Base-by-base conservation (phyloP, 2,888 invertebrate genomes). In the Gymnosoma rotundatum region DNA sequence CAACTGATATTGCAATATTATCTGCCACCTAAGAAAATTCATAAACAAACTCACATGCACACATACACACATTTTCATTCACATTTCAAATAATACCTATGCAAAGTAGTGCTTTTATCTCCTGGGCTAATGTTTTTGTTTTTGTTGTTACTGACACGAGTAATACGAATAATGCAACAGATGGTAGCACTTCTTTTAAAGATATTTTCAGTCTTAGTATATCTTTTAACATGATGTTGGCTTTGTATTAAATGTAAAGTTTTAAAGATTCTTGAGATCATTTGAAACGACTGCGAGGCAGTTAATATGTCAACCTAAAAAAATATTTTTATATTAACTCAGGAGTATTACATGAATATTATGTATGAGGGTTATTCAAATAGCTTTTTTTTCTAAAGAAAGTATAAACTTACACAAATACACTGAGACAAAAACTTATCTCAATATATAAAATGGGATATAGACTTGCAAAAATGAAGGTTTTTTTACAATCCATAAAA, bases 271-370 rank as follows among this genome's bases (percentile, higher is more conserved):
- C 18, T 60, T 8, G 16, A 58, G 64, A 36, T 72, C 50, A 2
- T 38, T 45, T 50, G 54, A 45, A 63, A 74, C 63, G 18, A 18
- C 52, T 50, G 64, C 64, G 36, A 78, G 63, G n/a, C 54, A 78
- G 73, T 78, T 67, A 69, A 69, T 76, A 78, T 72, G 67, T 38
- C 63, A 66, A 67, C 64, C 64, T 42, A 20, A 18, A 66, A 74
- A 74, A 32, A 52, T 54, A 32, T 56, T n/a, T 36, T 45, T 38
- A 63, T 25, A 25, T 72, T 72, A 50, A 72, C 21, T 38, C 50
- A 61, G 48, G 36, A 36, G 36, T 56, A 61, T 61, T 2, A 12
- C 2, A 16, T 14, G 45, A 48, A 42, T 42, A 12, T 42, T 42
- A 42, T 12, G 6, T 32, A 32, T 5, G 42, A 1, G 0, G 10